Base-by-base conservation (phyloP, 2,888 invertebrate species). In the Caenorhabditis auriculariae region DNA sequence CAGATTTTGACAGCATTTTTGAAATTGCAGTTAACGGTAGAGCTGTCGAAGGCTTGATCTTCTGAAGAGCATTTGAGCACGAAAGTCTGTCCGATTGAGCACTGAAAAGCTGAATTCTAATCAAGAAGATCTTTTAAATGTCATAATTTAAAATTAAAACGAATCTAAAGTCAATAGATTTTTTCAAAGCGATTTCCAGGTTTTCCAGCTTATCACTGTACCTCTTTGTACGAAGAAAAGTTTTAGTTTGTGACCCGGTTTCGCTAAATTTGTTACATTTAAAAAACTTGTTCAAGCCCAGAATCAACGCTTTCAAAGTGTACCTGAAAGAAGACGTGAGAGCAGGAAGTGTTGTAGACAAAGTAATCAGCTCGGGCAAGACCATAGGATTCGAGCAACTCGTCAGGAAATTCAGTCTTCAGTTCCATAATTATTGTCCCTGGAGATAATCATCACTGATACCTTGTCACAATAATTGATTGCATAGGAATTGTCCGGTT, bases 71-170 rank as follows among this genome's bases (percentile, higher is more conserved):
- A 78, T 42, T 59, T 52, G n/a, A 80, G 56, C 43, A 68, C 45
- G 54, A 76, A 80, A 7, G 80, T 80, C 45, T 74, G 71, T 23
- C 80, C 80, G 37, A 80, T 75, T 7, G 78, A 71, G 56, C 80
- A 80, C 64, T 80, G 54, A 28, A 66, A 46, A 28, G n/a, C n/a
- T 35, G 44, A 44, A 44, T 41, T 15, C 17, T 41, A 12, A 12
- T 41, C 9, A 9, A 17, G 12, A 17, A 7, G 7, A 7, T 17
- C 17, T 17, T 41, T 17, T 41, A 15, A 7, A 7, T 19, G 41
- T 45, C 45, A 12, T 12, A 23, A 23, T 45, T 23, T n/a, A n/a
- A n/a, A n/a, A n/a, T n/a, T n/a, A n/a, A n/a, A n/a, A n/a, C n/a
- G n/a, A n/a, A n/a, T n/a, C n/a, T n/a, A n/a, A n/a, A n/a, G n/a